phyloP scores from a whole-genome alignment of 1,140 invertebrate genomes.

The Lineus longissimus region DNA sequence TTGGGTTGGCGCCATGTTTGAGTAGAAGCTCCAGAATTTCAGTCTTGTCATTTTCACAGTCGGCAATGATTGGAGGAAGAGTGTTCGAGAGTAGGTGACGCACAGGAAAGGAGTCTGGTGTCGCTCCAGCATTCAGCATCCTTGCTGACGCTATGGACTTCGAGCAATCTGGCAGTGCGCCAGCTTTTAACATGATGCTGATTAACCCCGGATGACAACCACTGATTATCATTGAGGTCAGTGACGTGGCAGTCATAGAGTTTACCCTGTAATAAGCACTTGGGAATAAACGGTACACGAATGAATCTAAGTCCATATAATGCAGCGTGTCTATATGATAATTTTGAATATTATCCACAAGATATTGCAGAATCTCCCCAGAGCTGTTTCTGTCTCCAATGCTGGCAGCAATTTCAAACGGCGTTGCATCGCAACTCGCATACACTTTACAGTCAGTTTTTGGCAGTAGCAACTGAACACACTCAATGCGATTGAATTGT shows the following conservation, averaged over 20 bases:
- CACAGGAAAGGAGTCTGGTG: not conserved
- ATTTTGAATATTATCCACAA: not conserved
- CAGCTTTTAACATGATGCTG: not conserved
- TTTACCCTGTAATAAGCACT: not conserved
- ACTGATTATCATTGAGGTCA: not conserved
- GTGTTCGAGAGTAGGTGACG: not conserved
- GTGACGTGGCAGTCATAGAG: not conserved
- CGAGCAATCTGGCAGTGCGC: not conserved
- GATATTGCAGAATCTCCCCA: not conserved
- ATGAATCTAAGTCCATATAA: not conserved
- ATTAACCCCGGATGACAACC: not conserved
- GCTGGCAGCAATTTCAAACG: constrained; percentile 10
- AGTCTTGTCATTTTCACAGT: constrained; percentile 22
- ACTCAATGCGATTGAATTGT: constrained; percentile 31
- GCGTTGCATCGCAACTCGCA: not conserved
- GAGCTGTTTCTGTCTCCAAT: not conserved
- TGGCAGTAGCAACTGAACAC: constrained; percentile 30
- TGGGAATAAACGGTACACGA: not conserved
- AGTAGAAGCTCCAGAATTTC: constrained; percentile 29
- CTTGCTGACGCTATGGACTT: constrained; percentile 1
- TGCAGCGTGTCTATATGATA: not conserved
- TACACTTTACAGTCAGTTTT: constrained; percentile 26
- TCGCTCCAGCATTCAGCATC: not conserved
- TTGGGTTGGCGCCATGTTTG: constrained; percentile 27
- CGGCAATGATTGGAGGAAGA: constrained; percentile 32